A percentile compares a stretch with the other conserved stretches of the same genome.
These are phyloP conservation scores for Eupithecia exiguata DNA, from an alignment of 2,888 invertebrate genomes.

Conservation along the genomic window DNA sequence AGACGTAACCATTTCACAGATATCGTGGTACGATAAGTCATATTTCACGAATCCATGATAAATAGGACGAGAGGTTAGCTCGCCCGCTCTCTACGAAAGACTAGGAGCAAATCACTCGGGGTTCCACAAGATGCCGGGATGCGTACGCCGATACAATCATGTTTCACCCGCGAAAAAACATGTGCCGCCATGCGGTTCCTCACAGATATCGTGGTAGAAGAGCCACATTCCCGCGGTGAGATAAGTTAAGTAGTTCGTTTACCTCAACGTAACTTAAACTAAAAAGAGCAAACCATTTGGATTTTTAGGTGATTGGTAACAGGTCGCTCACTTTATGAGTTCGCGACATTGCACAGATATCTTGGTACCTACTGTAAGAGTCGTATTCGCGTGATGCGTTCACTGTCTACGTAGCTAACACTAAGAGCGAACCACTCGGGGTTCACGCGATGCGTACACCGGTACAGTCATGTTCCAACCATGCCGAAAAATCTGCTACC, in stretches of 20 bases:
- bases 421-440: constrained; percentile 18
- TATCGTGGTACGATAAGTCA: neutral
- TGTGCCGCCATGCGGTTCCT: constrained; percentile 14
- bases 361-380: too few relatives aligned
- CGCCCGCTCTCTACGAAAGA: neutral
- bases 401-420: neutral
- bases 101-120: neutral
- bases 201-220: neutral
- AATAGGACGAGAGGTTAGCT: neutral
- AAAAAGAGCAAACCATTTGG: constrained; percentile 13
- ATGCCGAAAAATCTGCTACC: too few relatives aligned
- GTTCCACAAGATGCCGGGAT: neutral
- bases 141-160: constrained; percentile 10
- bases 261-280: neutral
- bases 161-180: constrained; percentile 7
- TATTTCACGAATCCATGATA: neutral
- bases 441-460: constrained; percentile 23
- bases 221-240: neutral
- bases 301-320: constrained; percentile 17
- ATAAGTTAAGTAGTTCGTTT: neutral
- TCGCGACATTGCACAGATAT: too few relatives aligned
- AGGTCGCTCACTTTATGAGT: too few relatives aligned
- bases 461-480: neutral
- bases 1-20: neutral
- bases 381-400: too few relatives aligned